Evolutionary conservation across 2,888 invertebrate genomes (phyloP).

Genomic region (Caenorhabditis auriculariae): DNA sequence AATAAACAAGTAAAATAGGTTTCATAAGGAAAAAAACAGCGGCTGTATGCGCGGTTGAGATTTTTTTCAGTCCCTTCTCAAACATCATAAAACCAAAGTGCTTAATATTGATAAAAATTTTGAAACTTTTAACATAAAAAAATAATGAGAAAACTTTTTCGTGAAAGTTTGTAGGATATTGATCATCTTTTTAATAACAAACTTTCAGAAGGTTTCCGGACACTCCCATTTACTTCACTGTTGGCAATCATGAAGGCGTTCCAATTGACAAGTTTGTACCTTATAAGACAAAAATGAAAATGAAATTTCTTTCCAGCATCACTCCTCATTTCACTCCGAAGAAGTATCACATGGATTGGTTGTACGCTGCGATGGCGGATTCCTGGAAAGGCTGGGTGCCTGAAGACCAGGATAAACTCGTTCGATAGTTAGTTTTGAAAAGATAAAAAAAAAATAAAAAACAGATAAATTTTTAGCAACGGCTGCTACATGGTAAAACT

Average conservation of each 20-base stretch:
- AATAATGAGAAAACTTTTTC: too few species aligned
- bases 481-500: slow-evolving; percentile 79
- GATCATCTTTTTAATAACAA: too few species aligned
- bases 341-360: slow-evolving; percentile 73
- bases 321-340: slow-evolving; percentile 64
- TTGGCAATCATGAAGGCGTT: slow-evolving; percentile 93
- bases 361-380: slow-evolving; percentile 76
- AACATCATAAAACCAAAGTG: too few species aligned
- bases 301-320: slow-evolving; percentile 59
- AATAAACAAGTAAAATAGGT: too few species aligned
- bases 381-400: slow-evolving; percentile 79
- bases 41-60: too few species aligned
- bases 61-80: too few species aligned
- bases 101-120: too few species aligned
- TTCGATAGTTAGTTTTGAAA: slow-evolving; percentile 16
- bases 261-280: slow-evolving; percentile 78
- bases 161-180: too few species aligned
- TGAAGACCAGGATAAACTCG: slow-evolving; percentile 35
- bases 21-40: too few species aligned
- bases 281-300: background rate
- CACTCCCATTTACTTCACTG: slow-evolving; percentile 86
- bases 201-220: too few species aligned
- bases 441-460: background rate
- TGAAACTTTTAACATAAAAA: too few species aligned
- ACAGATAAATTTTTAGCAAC: slow-evolving; percentile 67